A percentile compares a stretch with the other conserved stretches of the same genome.
phyloP scores from a whole-genome alignment of 2,888 invertebrate genomes.

The Bruchidius siliquastri region DNA sequence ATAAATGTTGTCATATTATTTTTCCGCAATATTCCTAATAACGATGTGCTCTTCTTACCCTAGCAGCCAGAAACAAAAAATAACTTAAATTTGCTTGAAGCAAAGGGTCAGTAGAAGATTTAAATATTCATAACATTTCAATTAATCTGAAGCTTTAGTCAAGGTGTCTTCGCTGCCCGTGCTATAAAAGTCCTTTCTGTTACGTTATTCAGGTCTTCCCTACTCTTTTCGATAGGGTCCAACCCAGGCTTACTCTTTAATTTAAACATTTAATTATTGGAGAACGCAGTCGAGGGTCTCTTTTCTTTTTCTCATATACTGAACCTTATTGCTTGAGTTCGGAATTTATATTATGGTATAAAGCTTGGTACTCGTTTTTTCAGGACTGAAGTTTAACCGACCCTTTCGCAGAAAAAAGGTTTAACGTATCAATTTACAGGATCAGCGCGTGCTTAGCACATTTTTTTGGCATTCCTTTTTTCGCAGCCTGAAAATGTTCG shows the following conservation, averaged over 20 bases:
- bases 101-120: too few relatives aligned
- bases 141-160: too few relatives aligned
- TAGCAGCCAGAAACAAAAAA: too few relatives aligned
- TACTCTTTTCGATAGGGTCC: neutral
- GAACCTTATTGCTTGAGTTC: neutral
- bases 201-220: neutral
- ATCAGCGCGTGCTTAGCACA: neutral
- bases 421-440: neutral
- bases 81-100: too few relatives aligned
- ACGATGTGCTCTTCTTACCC: too few relatives aligned
- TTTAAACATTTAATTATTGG: neutral
- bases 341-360: neutral
- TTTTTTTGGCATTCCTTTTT: neutral
- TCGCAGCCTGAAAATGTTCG: neutral
- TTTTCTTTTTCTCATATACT: neutral
- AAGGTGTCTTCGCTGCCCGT: too few relatives aligned
- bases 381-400: neutral
- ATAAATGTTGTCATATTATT: too few relatives aligned
- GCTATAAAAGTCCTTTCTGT: neutral
- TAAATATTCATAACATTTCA: too few relatives aligned
- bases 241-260: neutral
- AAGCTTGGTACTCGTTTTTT: neutral
- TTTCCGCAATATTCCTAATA: too few relatives aligned
- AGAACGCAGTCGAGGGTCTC: neutral
- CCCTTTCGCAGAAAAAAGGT: neutral